Base-by-base conservation (phyloP, 2,113 vertebrate species). In the Sinocyclocheilus grahami region DNA sequence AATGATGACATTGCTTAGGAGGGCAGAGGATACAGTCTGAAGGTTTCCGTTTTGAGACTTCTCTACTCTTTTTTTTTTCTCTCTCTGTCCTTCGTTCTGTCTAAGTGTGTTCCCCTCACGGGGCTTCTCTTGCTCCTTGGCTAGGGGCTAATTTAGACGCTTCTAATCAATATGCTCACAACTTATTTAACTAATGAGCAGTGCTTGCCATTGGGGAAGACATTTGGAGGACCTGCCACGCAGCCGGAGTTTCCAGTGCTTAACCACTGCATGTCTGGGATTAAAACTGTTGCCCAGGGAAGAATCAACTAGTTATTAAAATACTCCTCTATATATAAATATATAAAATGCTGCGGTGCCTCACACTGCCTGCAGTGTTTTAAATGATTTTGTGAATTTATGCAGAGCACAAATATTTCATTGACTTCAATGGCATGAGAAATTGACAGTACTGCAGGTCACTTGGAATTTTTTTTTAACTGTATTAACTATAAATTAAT, bases 91-190 rank as follows among this genome's bases (percentile, higher is more conserved):
- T 27, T 33, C 83, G 51, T 75, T 63, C 62, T 30, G 55, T 78
- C 39, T 48, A 46, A 74, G 30, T 58, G 69, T 60, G 51, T 84
- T 84, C 12, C 74, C 87, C 89, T 90, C 46, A 16, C 86, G 88
- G 89, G 74, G 27, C 83, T 51, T 87, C 86, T 83, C 75, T 81
- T 89, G 84, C 75, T 87, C 75, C 81, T 90, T 86, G 87, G 80
- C 53, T 80, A 87, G 88, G 79, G 86, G 83, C 85, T 90, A 89
- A 93, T 91, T 93, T 90, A 92, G 91, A 90, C 76, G 84, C 77
- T 84, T 92, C 87, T 90, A 92, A 93, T 95, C 93, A 93, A 94
- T 93, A 93, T 87, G 90, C 91, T 91, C 85, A 69, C 88, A 85
- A 90, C 88, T 93, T 93, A 89, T 93, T 93, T 90, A 91, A 91